Evolutionary conservation across 2,113 vertebrate species (phyloP), one percentile per base, ranked within the genome.

Genomic region (Struthidea cinerea): DNA sequence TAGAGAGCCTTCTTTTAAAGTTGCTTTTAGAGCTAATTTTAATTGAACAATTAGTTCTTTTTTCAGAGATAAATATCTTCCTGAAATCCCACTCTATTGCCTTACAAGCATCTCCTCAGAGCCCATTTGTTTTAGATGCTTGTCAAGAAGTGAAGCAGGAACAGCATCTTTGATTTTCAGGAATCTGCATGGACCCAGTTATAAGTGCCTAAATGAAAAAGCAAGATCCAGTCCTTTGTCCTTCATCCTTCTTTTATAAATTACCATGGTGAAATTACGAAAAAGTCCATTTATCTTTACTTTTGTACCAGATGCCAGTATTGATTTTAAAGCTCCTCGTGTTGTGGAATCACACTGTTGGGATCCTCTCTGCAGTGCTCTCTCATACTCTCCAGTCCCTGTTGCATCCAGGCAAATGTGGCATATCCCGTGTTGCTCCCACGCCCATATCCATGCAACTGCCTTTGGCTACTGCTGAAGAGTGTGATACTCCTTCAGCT

Each of bases 401-500:
- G 0, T 14, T 37, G 35, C 59, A 73, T 42, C 73, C 77, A 55
- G 82, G 76, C 47, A 32, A 63, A 20, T 13, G 5, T 11, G 26
- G 52, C 4, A 1, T 5, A 9, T 14, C 17, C 65, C 1, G 0
- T 5, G 37, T 13, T 35, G 24, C 32, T 87, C 42, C 42, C 44
- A 24, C 1, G 0, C 37, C 55, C 1, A 0, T 42, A 21, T 15
- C 59, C 18, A 1, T 15, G 28, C 61, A 41, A 3, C 71, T 82
- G 84, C 46, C 55, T 55, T 67, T 49, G 67, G 52, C 30, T 15
- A 3, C 41, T 42, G 42, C 6, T 39, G 71, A 52, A 23, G 41
- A 35, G 57, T 6, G 2, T 20, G 35, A 19, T 3, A 2, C 10
- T 56, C 49, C 63, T 35, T 33, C 64, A 77, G 56, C 63, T 84